These are phyloP conservation scores for Synergus gifuensis DNA, from an alignment of 2,888 invertebrate genomes.

Conservation along the genomic window DNA sequence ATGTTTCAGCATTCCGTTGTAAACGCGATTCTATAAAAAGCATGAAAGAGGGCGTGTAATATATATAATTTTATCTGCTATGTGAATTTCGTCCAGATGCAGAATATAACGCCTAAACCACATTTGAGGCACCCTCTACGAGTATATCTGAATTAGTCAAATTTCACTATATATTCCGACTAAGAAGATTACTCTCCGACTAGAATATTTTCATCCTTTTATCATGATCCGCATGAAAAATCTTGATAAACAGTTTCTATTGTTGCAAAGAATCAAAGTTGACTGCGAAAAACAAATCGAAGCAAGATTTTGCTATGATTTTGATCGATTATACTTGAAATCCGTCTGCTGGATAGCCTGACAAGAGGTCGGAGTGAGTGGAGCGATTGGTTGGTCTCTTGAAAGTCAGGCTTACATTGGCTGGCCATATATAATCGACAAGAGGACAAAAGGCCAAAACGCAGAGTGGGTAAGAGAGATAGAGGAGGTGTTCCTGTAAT, in stretches of 20 bases:
- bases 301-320: background rate
- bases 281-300: background rate
- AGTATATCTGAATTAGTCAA: no score
- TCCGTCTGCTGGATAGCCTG: conserved; percentile 7
- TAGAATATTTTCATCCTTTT: no score
- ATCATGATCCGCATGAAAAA: background rate
- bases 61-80: background rate
- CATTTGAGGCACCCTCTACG: no score
- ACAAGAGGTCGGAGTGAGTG: conserved; percentile 3
- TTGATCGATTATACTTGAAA: conserved; percentile 32
- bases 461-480: conserved; percentile 11
- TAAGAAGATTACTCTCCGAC: no score
- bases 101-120: background rate
- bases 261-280: background rate
- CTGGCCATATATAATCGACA: background rate
- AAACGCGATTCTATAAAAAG: conserved; percentile 2
- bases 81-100: background rate
- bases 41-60: background rate
- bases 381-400: conserved; percentile 56
- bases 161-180: no score
- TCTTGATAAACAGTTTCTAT: background rate
- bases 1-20: background rate
- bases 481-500: conserved; percentile 54
- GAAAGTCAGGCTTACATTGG: conserved; percentile 53
- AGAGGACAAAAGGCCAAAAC: conserved; percentile 11